A percentile compares a stretch with the other conserved stretches of the same genome.
These are phyloP conservation scores for Encarsia formosa DNA, from an alignment of 2,888 invertebrate species.

Conservation along the genomic window DNA sequence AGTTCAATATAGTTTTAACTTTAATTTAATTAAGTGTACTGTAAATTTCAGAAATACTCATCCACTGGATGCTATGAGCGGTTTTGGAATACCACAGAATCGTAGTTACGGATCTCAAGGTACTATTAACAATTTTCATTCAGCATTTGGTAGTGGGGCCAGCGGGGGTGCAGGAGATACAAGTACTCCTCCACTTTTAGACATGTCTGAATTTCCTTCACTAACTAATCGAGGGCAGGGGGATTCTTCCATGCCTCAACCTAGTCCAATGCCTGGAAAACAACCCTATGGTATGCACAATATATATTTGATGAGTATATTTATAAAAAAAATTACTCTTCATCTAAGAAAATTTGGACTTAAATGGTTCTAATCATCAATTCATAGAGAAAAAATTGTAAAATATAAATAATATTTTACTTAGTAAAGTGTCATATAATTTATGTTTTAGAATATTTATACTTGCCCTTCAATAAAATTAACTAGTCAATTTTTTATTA, in stretches of 20 bases:
- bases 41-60: slow-evolving; percentile 57
- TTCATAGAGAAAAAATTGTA: no score
- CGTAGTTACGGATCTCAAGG: slow-evolving; percentile 55
- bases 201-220: slow-evolving; percentile 90
- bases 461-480: no score
- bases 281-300: slow-evolving; percentile 87
- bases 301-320: no score
- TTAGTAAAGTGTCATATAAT: no score
- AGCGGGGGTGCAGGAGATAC: slow-evolving; percentile 63
- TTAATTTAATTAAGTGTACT: no score
- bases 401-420: no score
- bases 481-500: no score
- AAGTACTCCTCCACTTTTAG: slow-evolving; percentile 80
- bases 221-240: slow-evolving; percentile 81
- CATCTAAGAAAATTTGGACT: no score
- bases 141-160: slow-evolving; percentile 67
- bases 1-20: no score
- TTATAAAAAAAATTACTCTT: no score
- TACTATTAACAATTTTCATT: slow-evolving; percentile 64
- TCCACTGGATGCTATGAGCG: slow-evolving; percentile 62
- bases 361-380: no score
- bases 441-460: no score
- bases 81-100: slow-evolving; percentile 60
- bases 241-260: slow-evolving; percentile 72
- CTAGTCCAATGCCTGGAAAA: slow-evolving; percentile 82